Conservation (phyloP, 2,888 invertebrate genomes). For the Eristalis arbustorum region DNA sequence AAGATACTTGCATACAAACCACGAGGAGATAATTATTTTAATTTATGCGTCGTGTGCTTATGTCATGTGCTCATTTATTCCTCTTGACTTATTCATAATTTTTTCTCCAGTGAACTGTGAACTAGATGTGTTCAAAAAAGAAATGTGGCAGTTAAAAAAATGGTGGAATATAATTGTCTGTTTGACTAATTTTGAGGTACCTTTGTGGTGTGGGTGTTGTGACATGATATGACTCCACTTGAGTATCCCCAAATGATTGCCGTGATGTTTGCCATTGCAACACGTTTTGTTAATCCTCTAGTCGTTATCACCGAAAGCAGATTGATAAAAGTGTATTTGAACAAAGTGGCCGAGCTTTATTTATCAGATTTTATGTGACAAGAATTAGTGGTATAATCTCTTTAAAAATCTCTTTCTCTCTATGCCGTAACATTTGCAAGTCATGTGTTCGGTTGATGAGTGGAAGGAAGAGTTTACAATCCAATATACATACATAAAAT, state of each 20-base stretch:
- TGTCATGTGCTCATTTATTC: conserved; percentile 29
- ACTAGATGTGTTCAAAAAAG: neutral
- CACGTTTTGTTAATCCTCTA: neutral
- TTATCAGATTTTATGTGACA: neutral
- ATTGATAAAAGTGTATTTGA: neutral
- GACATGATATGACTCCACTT: neutral
- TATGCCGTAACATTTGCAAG: too few relatives aligned
- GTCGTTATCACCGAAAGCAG: neutral
- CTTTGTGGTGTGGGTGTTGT: neutral
- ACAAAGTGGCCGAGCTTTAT: too few relatives aligned
- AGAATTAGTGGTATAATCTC: neutral
- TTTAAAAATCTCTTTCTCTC: too few relatives aligned
- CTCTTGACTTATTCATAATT: conserved; percentile 39
- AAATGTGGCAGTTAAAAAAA: neutral
- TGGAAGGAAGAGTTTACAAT: too few relatives aligned
- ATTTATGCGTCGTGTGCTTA: conserved; percentile 19
- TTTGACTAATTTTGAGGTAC: too few relatives aligned
- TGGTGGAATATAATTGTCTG: neutral
- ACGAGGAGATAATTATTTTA: conserved; percentile 38
- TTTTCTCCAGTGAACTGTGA: neutral
- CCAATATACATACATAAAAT: too few relatives aligned
- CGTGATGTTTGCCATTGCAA: neutral
- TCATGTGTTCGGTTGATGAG: too few relatives aligned
- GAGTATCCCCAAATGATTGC: neutral
- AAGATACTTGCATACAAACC: neutral